Conservation (phyloP, 2,797 vertebrate species). For the Chelmon rostratus region DNA sequence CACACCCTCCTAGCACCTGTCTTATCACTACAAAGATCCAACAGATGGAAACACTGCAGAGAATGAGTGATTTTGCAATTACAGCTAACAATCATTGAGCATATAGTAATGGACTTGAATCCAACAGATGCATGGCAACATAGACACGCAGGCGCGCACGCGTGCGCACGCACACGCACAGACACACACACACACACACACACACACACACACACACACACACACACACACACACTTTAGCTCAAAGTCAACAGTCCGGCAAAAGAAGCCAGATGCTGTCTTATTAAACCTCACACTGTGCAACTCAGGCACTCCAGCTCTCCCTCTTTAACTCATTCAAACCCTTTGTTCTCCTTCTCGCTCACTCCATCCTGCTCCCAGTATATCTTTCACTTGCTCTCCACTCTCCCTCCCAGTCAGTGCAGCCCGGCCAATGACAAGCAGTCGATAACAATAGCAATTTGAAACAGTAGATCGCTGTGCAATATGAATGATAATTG, state of each 20-base stretch:
- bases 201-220: constrained; percentile 1
- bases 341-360: not conserved
- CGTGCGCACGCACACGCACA: constrained; percentile 6
- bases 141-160: not conserved
- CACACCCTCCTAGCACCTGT: constrained; percentile 33
- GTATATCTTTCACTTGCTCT: not conserved
- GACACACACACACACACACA: constrained; percentile 4
- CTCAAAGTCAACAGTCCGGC: constrained; percentile 27
- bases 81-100: constrained; percentile 32
- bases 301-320: constrained; percentile 5
- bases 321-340: constrained; percentile 1
- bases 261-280: constrained; percentile 41
- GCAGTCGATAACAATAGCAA: constrained; percentile 52
- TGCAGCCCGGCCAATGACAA: constrained; percentile 16
- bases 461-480: constrained; percentile 53
- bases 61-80: constrained; percentile 38
- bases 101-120: constrained; percentile 39
- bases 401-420: not conserved
- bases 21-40: constrained; percentile 28
- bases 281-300: constrained; percentile 46
- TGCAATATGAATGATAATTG: constrained; percentile 47
- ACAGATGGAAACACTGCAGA: constrained; percentile 52
- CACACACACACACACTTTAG: constrained; percentile 1
- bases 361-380: not conserved
- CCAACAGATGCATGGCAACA: constrained; percentile 34